A percentile compares a stretch with the other conserved stretches of the same genome.
phyloP scores from a whole-genome alignment of 2,113 vertebrate genomes.

The Coptodon bakossiorum region DNA sequence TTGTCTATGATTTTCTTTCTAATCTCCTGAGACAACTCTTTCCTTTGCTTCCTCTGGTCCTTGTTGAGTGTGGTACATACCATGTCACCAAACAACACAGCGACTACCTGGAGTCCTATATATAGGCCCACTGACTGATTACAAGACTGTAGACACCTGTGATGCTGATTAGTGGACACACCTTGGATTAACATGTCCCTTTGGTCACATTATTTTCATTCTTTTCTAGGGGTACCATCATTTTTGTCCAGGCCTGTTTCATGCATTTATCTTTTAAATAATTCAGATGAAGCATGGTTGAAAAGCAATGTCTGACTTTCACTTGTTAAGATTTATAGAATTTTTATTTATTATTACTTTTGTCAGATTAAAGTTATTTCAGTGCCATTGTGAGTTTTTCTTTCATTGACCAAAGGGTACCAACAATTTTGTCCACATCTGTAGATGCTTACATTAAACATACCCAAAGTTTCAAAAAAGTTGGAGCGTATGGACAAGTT shows the following conservation, averaged over 20 bases:
- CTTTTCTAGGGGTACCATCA: background rate
- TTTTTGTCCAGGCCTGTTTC: background rate
- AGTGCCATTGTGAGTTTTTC: background rate
- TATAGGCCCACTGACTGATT: no score
- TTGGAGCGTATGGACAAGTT: rapidly evolving
- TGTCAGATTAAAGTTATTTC: background rate
- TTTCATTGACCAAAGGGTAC: rapidly evolving
- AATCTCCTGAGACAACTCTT: no score
- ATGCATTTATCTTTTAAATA: background rate
- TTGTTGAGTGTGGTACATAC: no score
- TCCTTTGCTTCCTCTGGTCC: no score
- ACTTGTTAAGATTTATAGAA: rapidly evolving
- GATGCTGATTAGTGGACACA: no score
- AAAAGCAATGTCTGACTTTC: background rate
- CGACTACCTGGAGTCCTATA: no score
- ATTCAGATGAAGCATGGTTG: background rate
- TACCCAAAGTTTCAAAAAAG: background rate
- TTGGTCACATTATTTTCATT: no score
- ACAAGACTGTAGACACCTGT: no score
- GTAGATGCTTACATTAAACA: background rate
- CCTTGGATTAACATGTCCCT: no score
- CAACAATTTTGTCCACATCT: rapidly evolving
- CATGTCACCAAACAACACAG: no score
- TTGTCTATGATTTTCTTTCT: no score
- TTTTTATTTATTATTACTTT: background rate